Evolutionary conservation across 2,113 vertebrate species (phyloP).

Genomic region (Myotis lucifugus): DNA sequence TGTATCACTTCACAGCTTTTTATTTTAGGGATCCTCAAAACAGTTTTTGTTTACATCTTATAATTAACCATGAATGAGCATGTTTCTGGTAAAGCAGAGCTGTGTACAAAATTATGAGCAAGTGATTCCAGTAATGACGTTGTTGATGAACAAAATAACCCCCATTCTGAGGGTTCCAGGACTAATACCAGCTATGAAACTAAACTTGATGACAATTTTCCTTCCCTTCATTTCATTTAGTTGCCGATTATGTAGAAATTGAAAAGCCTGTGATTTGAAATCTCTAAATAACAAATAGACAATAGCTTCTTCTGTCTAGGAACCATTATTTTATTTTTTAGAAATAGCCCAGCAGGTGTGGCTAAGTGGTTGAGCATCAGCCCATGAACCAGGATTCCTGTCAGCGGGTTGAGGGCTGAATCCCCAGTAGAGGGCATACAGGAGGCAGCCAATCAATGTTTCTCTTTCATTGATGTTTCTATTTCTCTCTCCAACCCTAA

Average conservation of each 20-base stretch:
- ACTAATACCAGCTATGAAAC: slow-evolving; percentile 3
- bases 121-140: background rate
- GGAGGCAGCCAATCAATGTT: too few species aligned
- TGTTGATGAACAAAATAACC: slow-evolving; percentile 22
- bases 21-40: slow-evolving; percentile 46
- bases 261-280: slow-evolving; percentile 31
- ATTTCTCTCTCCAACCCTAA: too few species aligned
- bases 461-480: too few species aligned
- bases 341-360: too few species aligned
- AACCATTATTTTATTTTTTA: background rate
- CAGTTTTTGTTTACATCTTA: background rate
- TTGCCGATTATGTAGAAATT: slow-evolving; percentile 1
- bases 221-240: slow-evolving; percentile 20
- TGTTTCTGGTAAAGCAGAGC: background rate
- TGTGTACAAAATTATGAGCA: background rate
- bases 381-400: too few species aligned
- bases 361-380: too few species aligned
- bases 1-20: background rate
- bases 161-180: background rate
- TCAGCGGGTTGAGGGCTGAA: too few species aligned
- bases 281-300: slow-evolving; percentile 37
- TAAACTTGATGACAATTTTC: slow-evolving; percentile 7
- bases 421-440: too few species aligned
- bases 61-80: slow-evolving; percentile 34
- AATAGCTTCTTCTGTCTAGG: background rate